Base-by-base conservation (phyloP, 2,888 invertebrate species). In the Ernsta delagoae region DNA sequence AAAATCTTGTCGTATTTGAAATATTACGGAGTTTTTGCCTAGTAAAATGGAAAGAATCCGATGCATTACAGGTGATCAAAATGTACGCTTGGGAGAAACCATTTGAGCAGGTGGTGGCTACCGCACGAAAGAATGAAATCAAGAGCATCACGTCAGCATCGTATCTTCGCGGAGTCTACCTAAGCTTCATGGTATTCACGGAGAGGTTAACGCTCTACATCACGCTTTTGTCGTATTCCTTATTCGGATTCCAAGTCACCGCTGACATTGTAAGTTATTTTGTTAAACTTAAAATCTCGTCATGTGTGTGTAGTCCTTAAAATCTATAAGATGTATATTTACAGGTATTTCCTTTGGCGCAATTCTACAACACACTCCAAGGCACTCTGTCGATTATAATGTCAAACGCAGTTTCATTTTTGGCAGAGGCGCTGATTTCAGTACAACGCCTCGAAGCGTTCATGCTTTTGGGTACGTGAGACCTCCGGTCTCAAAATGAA, bases 11-110 rank as follows among this genome's bases (percentile, higher is more conserved):
- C 7, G 50, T 48, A 48, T 24, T 45, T 43, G 3, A 43, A 43
- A 43, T 43, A 43, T 45, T 45, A 48, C 24, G n/a, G n/a, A 45
- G 45, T 6, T 7, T 39, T 39, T 39, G 8, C 39, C 39, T 6
- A 39, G 39, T 39, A 39, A 39, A n/a, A 24, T 34, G 6, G 36
- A 6, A 36, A 4, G 9, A 59, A 59, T 16, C 11, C 34, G 12
- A 24, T 54, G 5, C 45, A 36, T 71, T 94, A 79, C 90, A 97
- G 94, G 98, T 98, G 2, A 97, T 99, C 74, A 99, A 99, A 94
- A 98, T 99, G 98, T 99, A 98, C 83, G 97, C 98, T 3, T 99
- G 99, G 97, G 99, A 99, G 85, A 96, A 96, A 76, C 97, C 98
- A 0, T 98, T 99, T 82, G 96, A 97, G 71, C 94, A 96, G 73